These are phyloP conservation scores for Perca schrenkii DNA, from an alignment of 2,113 vertebrate species.

Conservation along the genomic window DNA sequence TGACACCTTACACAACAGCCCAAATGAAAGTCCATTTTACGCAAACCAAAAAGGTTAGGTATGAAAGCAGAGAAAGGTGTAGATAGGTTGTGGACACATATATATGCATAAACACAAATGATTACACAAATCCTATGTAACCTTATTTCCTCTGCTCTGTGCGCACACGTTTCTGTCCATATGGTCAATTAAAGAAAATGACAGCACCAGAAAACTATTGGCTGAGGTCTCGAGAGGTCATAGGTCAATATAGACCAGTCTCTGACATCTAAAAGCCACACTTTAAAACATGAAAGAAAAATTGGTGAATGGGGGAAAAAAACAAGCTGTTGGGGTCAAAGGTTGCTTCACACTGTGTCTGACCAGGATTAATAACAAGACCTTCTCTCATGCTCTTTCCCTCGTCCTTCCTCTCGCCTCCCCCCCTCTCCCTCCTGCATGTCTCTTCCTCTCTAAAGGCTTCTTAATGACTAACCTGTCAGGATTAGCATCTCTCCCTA, in stretches of 20 bases:
- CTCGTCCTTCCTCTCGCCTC: constrained; percentile 1
- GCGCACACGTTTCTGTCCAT: not conserved
- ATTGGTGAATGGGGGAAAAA: not conserved
- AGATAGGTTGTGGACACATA: not conserved
- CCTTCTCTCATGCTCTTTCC: constrained; percentile 18
- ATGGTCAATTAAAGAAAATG: constrained; percentile 34
- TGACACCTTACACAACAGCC: not conserved
- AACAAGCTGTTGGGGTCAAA: constrained; percentile 51
- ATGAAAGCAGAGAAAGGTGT: not conserved
- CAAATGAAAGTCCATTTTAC: not conserved
- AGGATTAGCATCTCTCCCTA: constrained; percentile 76
- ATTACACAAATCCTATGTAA: not conserved
- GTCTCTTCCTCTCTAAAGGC: constrained; percentile 61
- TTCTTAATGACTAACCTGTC: constrained; percentile 80
- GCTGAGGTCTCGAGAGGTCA: constrained; percentile 27
- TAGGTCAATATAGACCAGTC: constrained; percentile 27
- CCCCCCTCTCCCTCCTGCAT: not conserved
- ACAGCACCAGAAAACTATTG: constrained; percentile 6
- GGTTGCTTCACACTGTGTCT: constrained; percentile 50
- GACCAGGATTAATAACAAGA: constrained; percentile 56
- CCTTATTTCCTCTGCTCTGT: constrained; percentile 11
- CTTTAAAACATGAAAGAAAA: constrained; percentile 31
- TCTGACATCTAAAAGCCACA: constrained; percentile 24
- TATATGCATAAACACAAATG: too few species aligned
- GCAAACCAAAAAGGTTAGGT: not conserved